Percentiles rank a stretch among this genome's conserved stretches.
phyloP scores from a whole-genome alignment of 2,888 invertebrate genomes.

The Saturnia japonica region DNA sequence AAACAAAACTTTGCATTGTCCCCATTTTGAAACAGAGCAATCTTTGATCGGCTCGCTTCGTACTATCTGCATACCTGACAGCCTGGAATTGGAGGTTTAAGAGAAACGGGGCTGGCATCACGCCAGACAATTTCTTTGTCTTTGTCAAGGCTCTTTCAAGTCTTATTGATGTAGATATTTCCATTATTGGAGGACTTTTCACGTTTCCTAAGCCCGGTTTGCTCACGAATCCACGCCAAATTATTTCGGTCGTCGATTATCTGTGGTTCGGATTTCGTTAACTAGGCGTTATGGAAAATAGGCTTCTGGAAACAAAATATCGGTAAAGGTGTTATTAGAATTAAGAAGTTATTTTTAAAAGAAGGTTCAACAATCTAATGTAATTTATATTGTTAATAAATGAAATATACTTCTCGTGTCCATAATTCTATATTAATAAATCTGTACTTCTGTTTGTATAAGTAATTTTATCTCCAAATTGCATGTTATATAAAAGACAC shows the following conservation, averaged over 20 bases:
- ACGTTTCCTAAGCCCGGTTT: constrained; percentile 31
- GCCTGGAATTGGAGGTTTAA: constrained; percentile 31
- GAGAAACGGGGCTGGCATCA: constrained; percentile 48
- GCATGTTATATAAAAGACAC: too few species aligned
- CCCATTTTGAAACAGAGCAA: constrained; percentile 65
- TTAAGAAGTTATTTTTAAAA: not conserved
- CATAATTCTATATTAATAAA: too few species aligned
- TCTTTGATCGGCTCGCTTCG: constrained; percentile 68
- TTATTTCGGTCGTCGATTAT: constrained; percentile 14
- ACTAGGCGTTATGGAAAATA: not conserved
- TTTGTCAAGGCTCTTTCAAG: constrained; percentile 60
- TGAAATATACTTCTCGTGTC: too few species aligned
- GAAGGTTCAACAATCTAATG: not conserved
- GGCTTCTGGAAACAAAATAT: not conserved
- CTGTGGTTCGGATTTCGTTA: constrained; percentile 5
- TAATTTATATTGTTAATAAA: too few species aligned
- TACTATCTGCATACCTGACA: constrained; percentile 52
- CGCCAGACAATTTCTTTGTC: constrained; percentile 75
- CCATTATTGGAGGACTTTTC: constrained; percentile 57
- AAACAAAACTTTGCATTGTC: constrained; percentile 65
- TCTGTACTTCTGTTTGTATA: too few species aligned
- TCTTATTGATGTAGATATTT: constrained; percentile 65
- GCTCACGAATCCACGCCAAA: constrained; percentile 16
- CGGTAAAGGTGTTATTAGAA: not conserved
- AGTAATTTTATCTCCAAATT: too few species aligned